A percentile compares a stretch with the other conserved stretches of the same genome.
Conservation (phyloP, 2,797 vertebrate species). For the Helicolenus hilgendorfi region DNA sequence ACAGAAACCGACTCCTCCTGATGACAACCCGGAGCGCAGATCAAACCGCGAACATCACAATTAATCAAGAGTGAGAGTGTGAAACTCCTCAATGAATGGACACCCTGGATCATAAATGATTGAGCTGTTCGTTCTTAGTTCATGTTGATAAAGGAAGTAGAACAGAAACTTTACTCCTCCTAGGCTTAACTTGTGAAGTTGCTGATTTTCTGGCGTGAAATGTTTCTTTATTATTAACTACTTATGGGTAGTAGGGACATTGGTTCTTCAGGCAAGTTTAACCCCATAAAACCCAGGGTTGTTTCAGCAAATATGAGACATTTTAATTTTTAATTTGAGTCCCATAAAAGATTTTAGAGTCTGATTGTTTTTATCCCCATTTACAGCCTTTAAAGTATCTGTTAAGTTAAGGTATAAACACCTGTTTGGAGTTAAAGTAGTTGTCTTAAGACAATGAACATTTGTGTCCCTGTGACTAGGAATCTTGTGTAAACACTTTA, state of each 20-base stretch:
- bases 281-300: neutral
- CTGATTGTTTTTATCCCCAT: neutral
- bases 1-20: constrained; percentile 48
- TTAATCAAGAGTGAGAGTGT: constrained; percentile 82
- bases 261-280: neutral
- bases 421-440: neutral
- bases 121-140: constrained; percentile 18
- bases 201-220: neutral
- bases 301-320: neutral
- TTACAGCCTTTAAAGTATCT: neutral
- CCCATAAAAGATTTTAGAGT: neutral
- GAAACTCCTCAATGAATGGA: constrained; percentile 67
- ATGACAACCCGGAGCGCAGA: constrained; percentile 45
- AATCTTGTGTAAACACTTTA: neutral
- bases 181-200: neutral
- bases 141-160: constrained; percentile 11
- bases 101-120: constrained; percentile 43
- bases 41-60: constrained; percentile 62
- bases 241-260: neutral
- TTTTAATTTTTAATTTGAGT: neutral
- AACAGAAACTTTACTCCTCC: neutral
- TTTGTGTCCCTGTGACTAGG: neutral
- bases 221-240: neutral
- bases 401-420: neutral
- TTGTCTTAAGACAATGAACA: neutral